A percentile compares a stretch with the other conserved stretches of the same genome.
Evolutionary conservation across 1,140 invertebrate genomes (phyloP).

Genomic region (Epicauta chinensis): DNA sequence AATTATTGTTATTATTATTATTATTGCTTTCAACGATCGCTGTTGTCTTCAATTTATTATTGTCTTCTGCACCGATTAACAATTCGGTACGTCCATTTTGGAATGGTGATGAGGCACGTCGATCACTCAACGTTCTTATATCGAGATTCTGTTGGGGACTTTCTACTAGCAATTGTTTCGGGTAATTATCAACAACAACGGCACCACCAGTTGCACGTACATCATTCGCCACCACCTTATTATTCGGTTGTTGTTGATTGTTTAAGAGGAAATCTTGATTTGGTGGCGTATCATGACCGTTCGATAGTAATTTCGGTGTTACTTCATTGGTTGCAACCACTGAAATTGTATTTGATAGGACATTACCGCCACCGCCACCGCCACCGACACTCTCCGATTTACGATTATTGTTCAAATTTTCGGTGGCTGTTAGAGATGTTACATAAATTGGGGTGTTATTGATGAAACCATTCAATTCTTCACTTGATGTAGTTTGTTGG

Average conservation of each 20-base stretch:
- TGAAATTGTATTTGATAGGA: slow-evolving; percentile 32
- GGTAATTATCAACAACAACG: slow-evolving; percentile 1
- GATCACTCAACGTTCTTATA: slow-evolving; percentile 39
- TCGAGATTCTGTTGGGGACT: slow-evolving; percentile 27
- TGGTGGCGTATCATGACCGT: neutral
- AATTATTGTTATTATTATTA: too few relatives aligned
- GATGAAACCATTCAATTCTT: slow-evolving; percentile 66
- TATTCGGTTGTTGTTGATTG: slow-evolving; percentile 1
- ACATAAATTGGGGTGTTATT: slow-evolving; percentile 72
- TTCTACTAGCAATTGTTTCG: neutral
- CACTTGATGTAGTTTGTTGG: slow-evolving; percentile 51
- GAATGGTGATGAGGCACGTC: slow-evolving; percentile 54
- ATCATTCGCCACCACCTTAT: slow-evolving; percentile 32
- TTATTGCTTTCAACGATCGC: slow-evolving; percentile 50
- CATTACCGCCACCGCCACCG: slow-evolving; percentile 23
- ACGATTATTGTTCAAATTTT: slow-evolving; percentile 47
- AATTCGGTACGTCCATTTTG: slow-evolving; percentile 69
- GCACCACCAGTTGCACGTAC: slow-evolving; percentile 21
- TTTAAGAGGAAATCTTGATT: neutral
- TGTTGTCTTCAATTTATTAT: slow-evolving; percentile 52
- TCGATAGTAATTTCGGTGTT: slow-evolving; percentile 7
- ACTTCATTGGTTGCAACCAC: slow-evolving; percentile 30
- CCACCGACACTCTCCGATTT: slow-evolving; percentile 18
- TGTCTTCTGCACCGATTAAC: slow-evolving; percentile 57
- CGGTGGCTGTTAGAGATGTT: slow-evolving; percentile 63